phyloP scores from a whole-genome alignment of 2,797 vertebrate genomes.

The Coranthus polyacanthus region DNA sequence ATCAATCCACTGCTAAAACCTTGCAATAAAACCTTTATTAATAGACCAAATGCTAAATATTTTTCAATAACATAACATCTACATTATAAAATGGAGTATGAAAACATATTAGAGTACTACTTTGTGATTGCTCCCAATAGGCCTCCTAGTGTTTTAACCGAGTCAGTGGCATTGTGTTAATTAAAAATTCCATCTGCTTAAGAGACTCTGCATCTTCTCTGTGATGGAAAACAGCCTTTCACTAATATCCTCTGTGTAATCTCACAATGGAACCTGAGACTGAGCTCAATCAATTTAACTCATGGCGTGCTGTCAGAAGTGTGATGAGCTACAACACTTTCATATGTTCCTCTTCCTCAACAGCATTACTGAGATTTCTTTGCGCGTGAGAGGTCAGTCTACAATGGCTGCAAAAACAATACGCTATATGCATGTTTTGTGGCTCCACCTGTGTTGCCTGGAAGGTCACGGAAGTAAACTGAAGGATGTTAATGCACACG shows the following conservation, averaged over 20 bases:
- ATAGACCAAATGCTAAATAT: constrained; percentile 7
- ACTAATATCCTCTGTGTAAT: constrained; percentile 71
- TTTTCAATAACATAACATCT: constrained; percentile 23
- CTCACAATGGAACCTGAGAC: constrained; percentile 55
- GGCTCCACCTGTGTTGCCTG: neutral
- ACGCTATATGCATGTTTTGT: constrained; percentile 15
- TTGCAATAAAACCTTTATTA: neutral
- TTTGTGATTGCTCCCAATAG: constrained; percentile 58
- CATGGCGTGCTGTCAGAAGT: constrained; percentile 62
- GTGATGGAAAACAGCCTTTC: constrained; percentile 71
- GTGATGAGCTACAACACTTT: constrained; percentile 60
- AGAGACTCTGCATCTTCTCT: constrained; percentile 66
- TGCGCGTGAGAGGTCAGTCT: constrained; percentile 33
- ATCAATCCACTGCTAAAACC: neutral
- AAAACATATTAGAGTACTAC: constrained; percentile 42
- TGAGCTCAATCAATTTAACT: constrained; percentile 72
- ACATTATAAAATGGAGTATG: constrained; percentile 44
- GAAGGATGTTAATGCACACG: constrained; percentile 36
- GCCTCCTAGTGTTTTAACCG: constrained; percentile 59
- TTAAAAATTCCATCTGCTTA: constrained; percentile 83
- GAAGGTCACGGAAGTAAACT: constrained; percentile 29
- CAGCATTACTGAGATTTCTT: constrained; percentile 37
- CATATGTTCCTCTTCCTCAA: constrained; percentile 35
- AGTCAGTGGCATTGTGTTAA: constrained; percentile 76
- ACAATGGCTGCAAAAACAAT: constrained; percentile 6